Evolutionary conservation across 2,113 vertebrate genomes (phyloP), one percentile per base, ranked within the genome.

Genomic region (Cyprinodon brontotheroides): DNA sequence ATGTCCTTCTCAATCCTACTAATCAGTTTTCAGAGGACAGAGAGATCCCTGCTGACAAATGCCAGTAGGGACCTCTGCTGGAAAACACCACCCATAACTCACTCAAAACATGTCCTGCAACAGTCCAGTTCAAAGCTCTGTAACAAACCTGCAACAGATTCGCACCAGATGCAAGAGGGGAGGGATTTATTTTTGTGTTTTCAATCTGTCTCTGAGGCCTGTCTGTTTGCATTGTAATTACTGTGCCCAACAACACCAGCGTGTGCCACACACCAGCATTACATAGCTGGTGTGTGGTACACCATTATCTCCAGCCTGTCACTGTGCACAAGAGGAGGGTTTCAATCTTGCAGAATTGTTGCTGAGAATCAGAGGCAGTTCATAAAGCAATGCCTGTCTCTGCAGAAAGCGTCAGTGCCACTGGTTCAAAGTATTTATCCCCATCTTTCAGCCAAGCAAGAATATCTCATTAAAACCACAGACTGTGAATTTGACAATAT

Each of bases 51-150:
- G 71, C 65, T 20, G 53, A 10, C 20, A 13, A 78, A 78, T 75
- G 70, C 81, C 79, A 77, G 77, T 37, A 8, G 66, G 68, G 73
- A 70, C 75, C 71, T 85, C 85, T 83, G 80, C 85, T 87, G 75
- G 79, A 81, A 74, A 76, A 77, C 78, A 77, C 29, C 40, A 72
- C 40, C 50, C 67, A 78, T 38, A 70, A 76, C 38, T 37, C 43
- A 29, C 29, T 29, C 61, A 62, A n/a, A 29, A 17, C 1, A 11
- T 29, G 15, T n/a, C 15, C 43, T 10, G 0, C 10, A 0, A 7
- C 11, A 47, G 65, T 70, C 61, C 72, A 0, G 11, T 3, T 53
- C 61, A 11, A 0, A 6, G 3, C 63, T 47, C 37, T 3, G 4
- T n/a, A 48, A 37, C 9, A 13, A 0, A 3, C 62, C 63, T 39